phyloP scores from a whole-genome alignment of 2,113 vertebrate species.

The Lampris megalopsis region DNA sequence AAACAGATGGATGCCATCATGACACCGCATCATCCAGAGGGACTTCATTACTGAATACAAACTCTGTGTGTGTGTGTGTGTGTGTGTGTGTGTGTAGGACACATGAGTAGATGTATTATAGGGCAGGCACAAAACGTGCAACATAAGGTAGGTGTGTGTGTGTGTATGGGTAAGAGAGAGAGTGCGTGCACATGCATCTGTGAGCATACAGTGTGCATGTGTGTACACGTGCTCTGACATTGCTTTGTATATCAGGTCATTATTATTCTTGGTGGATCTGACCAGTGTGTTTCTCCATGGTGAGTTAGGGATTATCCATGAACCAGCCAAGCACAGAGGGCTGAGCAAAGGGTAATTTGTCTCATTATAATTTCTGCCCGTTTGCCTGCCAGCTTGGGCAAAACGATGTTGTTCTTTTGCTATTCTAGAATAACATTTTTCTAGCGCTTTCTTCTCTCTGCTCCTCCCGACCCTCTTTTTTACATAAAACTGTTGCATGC shows the following conservation, averaged over 20 bases:
- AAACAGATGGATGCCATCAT: constrained; percentile 45
- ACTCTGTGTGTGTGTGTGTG: constrained; percentile 8
- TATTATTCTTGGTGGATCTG: constrained; percentile 60
- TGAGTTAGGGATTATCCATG: constrained; percentile 69
- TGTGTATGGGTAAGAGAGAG: constrained; percentile 1
- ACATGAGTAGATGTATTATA: background rate
- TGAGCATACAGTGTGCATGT: no score
- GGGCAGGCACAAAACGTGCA: background rate
- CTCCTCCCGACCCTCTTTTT: constrained; percentile 10
- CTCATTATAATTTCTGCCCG: constrained; percentile 67
- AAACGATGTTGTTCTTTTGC: constrained; percentile 55
- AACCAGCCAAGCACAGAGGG: constrained; percentile 58
- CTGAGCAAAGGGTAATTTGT: constrained; percentile 72
- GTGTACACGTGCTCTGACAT: background rate
- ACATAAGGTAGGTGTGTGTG: background rate
- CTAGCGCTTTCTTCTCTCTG: no score
- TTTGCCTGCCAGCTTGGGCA: constrained; percentile 45
- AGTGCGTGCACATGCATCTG: background rate
- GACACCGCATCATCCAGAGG: constrained; percentile 18
- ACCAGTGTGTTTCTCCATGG: constrained; percentile 51
- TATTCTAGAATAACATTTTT: constrained; percentile 32
- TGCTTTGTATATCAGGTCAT: constrained; percentile 60
- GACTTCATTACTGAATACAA: constrained; percentile 40
- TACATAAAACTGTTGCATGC: constrained; percentile 31
- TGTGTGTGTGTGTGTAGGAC: background rate